Percentiles rank a stretch among this genome's conserved stretches.
phyloP scores from a whole-genome alignment of 1,140 invertebrate species.

The Tetragnatha versicolor region DNA sequence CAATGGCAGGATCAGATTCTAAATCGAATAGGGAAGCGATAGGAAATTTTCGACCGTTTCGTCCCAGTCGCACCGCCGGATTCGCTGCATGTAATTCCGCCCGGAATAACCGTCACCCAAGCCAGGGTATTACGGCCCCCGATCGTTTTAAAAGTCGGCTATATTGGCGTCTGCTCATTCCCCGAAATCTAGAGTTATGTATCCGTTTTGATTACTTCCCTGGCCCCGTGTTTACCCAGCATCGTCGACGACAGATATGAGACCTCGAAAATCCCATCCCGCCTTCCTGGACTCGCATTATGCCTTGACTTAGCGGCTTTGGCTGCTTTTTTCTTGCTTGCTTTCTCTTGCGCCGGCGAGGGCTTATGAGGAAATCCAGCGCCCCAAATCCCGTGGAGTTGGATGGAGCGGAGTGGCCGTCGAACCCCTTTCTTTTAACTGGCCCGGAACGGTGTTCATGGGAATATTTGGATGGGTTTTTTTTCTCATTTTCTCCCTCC shows the following conservation, averaged over 20 bases:
- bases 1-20: too few species aligned
- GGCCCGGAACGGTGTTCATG: too few species aligned
- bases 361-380: slow-evolving; percentile 35
- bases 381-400: slow-evolving; percentile 8
- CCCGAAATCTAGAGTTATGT: slow-evolving; percentile 30
- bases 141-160: slow-evolving; percentile 29
- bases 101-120: too few species aligned
- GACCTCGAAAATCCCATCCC: slow-evolving; percentile 34
- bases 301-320: slow-evolving; percentile 28
- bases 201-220: slow-evolving; percentile 47
- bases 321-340: neutral
- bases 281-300: slow-evolving; percentile 20
- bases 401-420: too few species aligned
- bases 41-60: too few species aligned
- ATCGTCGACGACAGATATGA: slow-evolving; percentile 38
- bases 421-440: too few species aligned
- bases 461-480: too few species aligned
- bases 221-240: slow-evolving; percentile 15
- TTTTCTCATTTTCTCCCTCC: too few species aligned
- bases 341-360: neutral
- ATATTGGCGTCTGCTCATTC: slow-evolving; percentile 22
- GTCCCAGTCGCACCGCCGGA: too few species aligned
- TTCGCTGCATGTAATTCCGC: too few species aligned
- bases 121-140: too few species aligned
- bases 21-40: too few species aligned